Evolutionary conservation across 2,888 invertebrate species (phyloP).

Genomic region (Mythimna lalbum): DNA sequence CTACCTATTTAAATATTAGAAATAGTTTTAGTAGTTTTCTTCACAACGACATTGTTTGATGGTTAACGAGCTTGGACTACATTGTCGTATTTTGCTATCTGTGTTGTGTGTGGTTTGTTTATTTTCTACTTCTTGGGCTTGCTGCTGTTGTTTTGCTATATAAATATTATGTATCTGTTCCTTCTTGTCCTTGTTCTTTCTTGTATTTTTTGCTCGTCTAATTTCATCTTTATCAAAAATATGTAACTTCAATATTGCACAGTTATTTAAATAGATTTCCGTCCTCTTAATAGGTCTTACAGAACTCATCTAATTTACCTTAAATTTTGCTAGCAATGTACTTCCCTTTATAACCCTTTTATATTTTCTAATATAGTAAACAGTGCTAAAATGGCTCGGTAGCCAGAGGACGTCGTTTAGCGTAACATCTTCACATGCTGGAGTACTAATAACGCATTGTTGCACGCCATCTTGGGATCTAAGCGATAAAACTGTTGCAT

Average conservation of each 20-base stretch:
- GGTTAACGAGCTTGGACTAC: background rate
- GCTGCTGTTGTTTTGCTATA: background rate
- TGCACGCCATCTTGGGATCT: constrained; percentile 58
- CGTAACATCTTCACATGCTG: constrained; percentile 58
- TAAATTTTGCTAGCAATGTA: constrained; percentile 20
- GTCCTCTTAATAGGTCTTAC: background rate
- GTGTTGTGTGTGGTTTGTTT: background rate
- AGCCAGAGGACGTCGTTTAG: constrained; percentile 37
- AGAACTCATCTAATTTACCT: background rate
- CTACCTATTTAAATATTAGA: background rate
- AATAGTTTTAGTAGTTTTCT: background rate
- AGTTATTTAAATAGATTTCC: background rate
- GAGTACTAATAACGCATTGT: constrained; percentile 63
- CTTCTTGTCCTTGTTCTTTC: background rate
- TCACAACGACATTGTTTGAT: background rate
- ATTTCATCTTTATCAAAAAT: background rate
- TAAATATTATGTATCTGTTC: background rate
- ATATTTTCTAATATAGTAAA: constrained; percentile 43
- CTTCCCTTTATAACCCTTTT: constrained; percentile 18
- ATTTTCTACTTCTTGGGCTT: background rate
- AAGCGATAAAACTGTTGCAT: constrained; percentile 45
- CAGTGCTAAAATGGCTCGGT: constrained; percentile 29
- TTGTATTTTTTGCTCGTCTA: background rate
- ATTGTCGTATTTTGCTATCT: background rate
- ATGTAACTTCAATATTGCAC: background rate